phyloP scores from a whole-genome alignment of 2,888 invertebrate species.

The Tachystola acroxantha region DNA sequence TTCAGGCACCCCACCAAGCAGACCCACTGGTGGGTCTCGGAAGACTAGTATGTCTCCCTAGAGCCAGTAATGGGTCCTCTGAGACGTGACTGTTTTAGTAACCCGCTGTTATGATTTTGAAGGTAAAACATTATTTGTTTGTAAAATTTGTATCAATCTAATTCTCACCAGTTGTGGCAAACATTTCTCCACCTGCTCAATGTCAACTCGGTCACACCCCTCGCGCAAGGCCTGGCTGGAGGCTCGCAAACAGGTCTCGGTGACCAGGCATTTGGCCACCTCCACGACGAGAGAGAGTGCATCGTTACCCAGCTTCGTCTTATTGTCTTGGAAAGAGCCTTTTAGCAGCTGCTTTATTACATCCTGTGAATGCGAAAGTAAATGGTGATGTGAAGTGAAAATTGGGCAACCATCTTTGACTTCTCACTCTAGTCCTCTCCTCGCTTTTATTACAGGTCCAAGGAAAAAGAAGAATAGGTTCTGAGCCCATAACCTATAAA shows the following conservation, averaged over 20 bases:
- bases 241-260: slow-evolving; percentile 74
- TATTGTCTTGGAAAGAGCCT: slow-evolving; percentile 71
- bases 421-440: too few relatives aligned
- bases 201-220: slow-evolving; percentile 58
- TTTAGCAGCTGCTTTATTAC: slow-evolving; percentile 74
- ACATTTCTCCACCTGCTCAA: slow-evolving; percentile 76
- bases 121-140: too few relatives aligned
- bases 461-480: too few relatives aligned
- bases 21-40: too few relatives aligned
- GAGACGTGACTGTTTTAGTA: too few relatives aligned
- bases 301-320: slow-evolving; percentile 76
- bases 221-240: slow-evolving; percentile 69
- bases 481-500: too few relatives aligned
- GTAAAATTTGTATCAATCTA: too few relatives aligned
- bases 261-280: slow-evolving; percentile 70
- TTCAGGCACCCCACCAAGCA: too few relatives aligned
- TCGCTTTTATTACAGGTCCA: too few relatives aligned
- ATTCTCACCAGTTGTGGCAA: slow-evolving; percentile 77
- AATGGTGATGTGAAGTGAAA: not conserved
- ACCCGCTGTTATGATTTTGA: too few relatives aligned
- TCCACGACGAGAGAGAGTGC: slow-evolving; percentile 71
- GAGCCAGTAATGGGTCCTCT: too few relatives aligned
- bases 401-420: not conserved
- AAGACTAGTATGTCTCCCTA: too few relatives aligned
- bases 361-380: slow-evolving; percentile 67